phyloP scores from a whole-genome alignment of 2,888 invertebrate genomes.

The Tenodera sinensis region DNA sequence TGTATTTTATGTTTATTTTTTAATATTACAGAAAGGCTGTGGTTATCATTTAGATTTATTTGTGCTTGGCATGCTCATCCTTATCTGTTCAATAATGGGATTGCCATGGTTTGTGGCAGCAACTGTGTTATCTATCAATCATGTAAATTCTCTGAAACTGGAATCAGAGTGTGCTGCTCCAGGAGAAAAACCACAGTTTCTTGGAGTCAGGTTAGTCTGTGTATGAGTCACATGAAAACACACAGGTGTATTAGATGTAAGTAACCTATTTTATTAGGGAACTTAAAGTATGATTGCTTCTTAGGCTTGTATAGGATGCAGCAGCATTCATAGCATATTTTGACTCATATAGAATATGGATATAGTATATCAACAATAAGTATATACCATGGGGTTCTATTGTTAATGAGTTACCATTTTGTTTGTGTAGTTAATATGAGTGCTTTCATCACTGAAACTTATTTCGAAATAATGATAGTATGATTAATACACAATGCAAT shows the following conservation, averaged over 20 bases:
- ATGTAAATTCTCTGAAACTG: constrained; percentile 91
- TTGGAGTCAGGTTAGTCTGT: constrained; percentile 69
- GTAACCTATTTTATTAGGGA: neutral
- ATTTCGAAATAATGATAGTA: too few species aligned
- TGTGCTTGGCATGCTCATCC: constrained; percentile 80
- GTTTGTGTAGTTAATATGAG: too few species aligned
- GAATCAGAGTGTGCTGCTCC: constrained; percentile 97
- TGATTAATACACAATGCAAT: too few species aligned
- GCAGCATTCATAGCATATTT: too few species aligned
- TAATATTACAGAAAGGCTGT: constrained; percentile 71
- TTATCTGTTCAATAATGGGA: constrained; percentile 88
- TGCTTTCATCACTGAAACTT: too few species aligned
- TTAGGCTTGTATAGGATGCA: too few species aligned
- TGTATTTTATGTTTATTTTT: neutral
- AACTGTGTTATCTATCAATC: constrained; percentile 95
- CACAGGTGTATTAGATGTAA: too few species aligned
- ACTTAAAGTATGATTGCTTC: too few species aligned
- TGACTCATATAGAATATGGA: too few species aligned
- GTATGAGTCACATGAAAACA: neutral
- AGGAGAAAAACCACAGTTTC: constrained; percentile 93
- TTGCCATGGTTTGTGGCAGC: constrained; percentile 97
- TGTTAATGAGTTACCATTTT: too few species aligned
- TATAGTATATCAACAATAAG: too few species aligned
- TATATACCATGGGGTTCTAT: too few species aligned
- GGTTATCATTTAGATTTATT: constrained; percentile 95